Evolutionary conservation across 2,797 vertebrate species (phyloP), one percentile per base, ranked within the genome.

Genomic region (Tapera naevia): DNA sequence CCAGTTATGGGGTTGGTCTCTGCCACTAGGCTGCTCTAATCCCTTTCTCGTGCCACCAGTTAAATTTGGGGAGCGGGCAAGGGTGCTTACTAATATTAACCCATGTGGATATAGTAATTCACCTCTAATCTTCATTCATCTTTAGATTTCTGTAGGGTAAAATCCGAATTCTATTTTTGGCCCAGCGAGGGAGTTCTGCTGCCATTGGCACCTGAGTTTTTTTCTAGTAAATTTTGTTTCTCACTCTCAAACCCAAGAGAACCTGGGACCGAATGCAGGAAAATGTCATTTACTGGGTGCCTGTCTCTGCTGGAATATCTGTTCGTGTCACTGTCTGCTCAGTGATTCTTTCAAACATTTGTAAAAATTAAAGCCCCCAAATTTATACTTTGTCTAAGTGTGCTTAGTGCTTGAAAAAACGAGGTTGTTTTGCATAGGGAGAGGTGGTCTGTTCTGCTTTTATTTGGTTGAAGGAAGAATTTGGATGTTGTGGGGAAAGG

Each of bases 311-410:
- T 96, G 91, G 92, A 90, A 46, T 78, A 76, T 67, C 84, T 64
- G 12, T 66, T 82, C 78, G 58, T 80, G 30, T 95, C 91, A 95
- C 91, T 95, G 64, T 89, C 76, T 86, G 88, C 88, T 95, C 95
- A 95, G 96, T 96, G 95, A 97, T 89, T 89, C 80, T 80, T 94
- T 73, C 61, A 91, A 65, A 94, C 82, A 90, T 97, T 97, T 96
- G 87, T 97, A 96, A 94, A 94, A 95, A 97, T 96, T 91, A 95
- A 96, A 93, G 28, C 0, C 13, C 17, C 32, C 7, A 87, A 93
- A 94, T 65, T 80, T 92, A 80, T 50, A 7, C n/a, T 30, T 53
- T 72, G 64, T 91, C 58, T 17, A 13, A 48, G 58, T 25, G 69
- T 88, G 53, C 16, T 93, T 57, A 81, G 74, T 82, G 45, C 21